Evolutionary conservation across 1,140 invertebrate species (phyloP).

Genomic region (Eriocheir sinensis): DNA sequence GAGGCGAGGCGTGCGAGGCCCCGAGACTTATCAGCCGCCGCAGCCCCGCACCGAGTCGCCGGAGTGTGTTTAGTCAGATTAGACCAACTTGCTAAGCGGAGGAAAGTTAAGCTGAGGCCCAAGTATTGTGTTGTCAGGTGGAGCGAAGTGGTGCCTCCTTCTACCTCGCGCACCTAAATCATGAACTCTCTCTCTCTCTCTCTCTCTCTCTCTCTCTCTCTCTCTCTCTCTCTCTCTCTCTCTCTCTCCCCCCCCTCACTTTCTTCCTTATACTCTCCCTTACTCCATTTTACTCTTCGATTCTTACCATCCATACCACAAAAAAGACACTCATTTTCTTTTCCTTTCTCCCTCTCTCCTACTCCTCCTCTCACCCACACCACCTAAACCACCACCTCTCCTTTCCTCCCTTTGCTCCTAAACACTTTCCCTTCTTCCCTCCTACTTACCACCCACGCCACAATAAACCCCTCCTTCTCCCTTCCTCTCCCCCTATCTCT

Average conservation of each 20-base stretch:
- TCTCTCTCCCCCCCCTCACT: background rate
- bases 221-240: background rate
- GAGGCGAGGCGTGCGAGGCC: background rate
- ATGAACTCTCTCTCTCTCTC: background rate
- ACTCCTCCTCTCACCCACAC: too few relatives aligned
- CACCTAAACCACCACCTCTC: too few relatives aligned
- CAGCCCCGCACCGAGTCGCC: background rate
- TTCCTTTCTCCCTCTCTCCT: too few relatives aligned
- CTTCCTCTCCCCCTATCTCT: too few relatives aligned
- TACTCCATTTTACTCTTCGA: background rate
- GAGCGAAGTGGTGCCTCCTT: too few relatives aligned
- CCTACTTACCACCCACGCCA: too few relatives aligned
- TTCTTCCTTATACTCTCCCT: too few relatives aligned
- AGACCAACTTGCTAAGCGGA: background rate
- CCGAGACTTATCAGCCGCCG: background rate
- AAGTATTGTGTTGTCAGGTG: background rate
- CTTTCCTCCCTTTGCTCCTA: too few relatives aligned
- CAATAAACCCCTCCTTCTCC: too few relatives aligned
- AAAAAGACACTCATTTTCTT: too few relatives aligned
- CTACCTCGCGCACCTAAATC: background rate
- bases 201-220: background rate
- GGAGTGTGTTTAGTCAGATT: slow-evolving; percentile 3
- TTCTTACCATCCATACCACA: background rate
- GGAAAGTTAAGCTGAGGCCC: background rate
- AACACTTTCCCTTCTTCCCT: too few relatives aligned